Conservation (phyloP, 2,888 invertebrate genomes). For the Microctonus hyperodae region DNA sequence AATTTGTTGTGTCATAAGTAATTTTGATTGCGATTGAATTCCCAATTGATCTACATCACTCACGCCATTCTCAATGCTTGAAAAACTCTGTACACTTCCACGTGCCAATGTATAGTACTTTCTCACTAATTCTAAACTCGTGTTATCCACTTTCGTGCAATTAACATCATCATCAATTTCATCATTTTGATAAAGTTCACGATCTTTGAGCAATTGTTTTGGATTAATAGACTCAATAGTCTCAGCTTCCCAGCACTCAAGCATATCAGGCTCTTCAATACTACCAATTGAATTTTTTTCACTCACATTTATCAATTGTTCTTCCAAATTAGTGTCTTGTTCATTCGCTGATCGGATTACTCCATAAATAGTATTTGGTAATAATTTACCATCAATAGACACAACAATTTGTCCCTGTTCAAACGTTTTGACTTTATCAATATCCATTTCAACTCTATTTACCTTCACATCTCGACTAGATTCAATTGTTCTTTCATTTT, state of each 20-base stretch:
- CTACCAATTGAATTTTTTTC: slow-evolving; percentile 50
- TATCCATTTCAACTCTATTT: slow-evolving; percentile 38
- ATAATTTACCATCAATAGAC: slow-evolving; percentile 55
- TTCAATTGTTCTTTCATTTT: slow-evolving; percentile 22
- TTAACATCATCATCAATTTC: slow-evolving; percentile 44
- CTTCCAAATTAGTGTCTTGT: slow-evolving; percentile 1
- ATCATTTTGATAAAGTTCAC: slow-evolving; percentile 41
- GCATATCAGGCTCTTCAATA: slow-evolving; percentile 62
- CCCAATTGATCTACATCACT: slow-evolving; percentile 2
- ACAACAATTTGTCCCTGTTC: slow-evolving; percentile 59
- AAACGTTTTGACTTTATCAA: slow-evolving; percentile 50
- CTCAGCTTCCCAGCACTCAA: slow-evolving; percentile 65
- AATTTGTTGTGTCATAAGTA: slow-evolving; percentile 42
- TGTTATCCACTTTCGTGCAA: slow-evolving; percentile 40
- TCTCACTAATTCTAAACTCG: slow-evolving; percentile 51
- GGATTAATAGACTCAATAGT: slow-evolving; percentile 54
- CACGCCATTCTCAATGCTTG: slow-evolving; percentile 30
- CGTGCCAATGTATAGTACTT: slow-evolving; percentile 57
- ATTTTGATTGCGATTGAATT: background rate
- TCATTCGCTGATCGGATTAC: background rate
- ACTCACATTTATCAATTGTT: slow-evolving; percentile 30
- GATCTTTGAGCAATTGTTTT: slow-evolving; percentile 41
- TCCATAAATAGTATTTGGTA: slow-evolving; percentile 47
- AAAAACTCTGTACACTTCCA: slow-evolving; percentile 46
- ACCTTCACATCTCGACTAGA: slow-evolving; percentile 38